A percentile compares a stretch with the other conserved stretches of the same genome.
phyloP scores from a whole-genome alignment of 2,113 vertebrate species.

The Lates calcarifer region DNA sequence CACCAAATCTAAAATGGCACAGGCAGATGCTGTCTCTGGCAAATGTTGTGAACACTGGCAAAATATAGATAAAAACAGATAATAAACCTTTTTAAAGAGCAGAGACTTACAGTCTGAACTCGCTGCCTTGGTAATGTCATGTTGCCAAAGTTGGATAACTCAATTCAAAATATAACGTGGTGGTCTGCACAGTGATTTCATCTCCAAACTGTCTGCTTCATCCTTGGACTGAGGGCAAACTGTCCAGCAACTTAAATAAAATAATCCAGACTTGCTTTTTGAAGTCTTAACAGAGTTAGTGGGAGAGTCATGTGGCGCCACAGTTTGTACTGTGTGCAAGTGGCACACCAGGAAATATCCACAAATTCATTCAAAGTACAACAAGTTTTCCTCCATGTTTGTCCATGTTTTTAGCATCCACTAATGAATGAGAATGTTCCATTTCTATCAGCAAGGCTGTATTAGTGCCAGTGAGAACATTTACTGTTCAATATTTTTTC shows the following conservation, averaged over 20 bases:
- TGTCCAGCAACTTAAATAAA: not conserved
- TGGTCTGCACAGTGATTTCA: conserved; percentile 24
- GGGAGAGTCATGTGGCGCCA: not conserved
- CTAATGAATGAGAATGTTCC: not conserved
- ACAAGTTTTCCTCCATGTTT: not conserved
- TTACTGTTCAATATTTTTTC: conserved; percentile 6
- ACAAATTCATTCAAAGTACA: not conserved
- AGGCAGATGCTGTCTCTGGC: conserved; percentile 56
- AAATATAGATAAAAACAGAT: conserved; percentile 48
- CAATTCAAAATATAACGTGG: conserved; percentile 4
- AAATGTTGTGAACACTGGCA: conserved; percentile 16
- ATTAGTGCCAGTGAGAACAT: not conserved
- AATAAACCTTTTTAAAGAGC: conserved; percentile 29
- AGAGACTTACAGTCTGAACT: conserved; percentile 13
- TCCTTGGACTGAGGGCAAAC: conserved; percentile 1
- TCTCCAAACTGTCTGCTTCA: not conserved
- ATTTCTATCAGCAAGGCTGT: not conserved
- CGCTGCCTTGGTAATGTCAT: conserved; percentile 5
- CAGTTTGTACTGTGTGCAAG: not conserved
- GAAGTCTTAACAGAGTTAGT: not conserved
- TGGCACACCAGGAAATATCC: not conserved
- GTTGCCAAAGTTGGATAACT: conserved; percentile 7
- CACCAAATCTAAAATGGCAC: conserved; percentile 36
- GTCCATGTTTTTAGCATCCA: not conserved
- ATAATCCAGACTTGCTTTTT: not conserved